Conservation (phyloP, 2,888 invertebrate species). For the Drosophila prolongata region DNA sequence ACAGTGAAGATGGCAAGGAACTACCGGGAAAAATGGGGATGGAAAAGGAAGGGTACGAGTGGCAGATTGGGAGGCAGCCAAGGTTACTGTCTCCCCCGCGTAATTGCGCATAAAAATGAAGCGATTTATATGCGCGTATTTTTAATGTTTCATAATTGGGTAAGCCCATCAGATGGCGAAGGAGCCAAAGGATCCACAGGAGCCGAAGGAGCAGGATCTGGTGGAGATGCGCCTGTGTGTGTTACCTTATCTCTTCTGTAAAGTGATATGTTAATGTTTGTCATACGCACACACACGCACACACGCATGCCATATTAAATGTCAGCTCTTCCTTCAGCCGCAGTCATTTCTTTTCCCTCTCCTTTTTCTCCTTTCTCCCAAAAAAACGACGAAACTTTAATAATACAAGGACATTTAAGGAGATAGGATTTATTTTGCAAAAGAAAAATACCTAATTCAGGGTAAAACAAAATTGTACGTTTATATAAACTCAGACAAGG, state of each 20-base stretch:
- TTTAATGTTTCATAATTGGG: conserved; percentile 77
- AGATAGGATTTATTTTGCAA: background rate
- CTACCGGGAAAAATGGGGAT: conserved; percentile 7
- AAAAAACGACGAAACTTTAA: background rate
- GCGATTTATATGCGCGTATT: conserved; percentile 79
- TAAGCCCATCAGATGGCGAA: conserved; percentile 47
- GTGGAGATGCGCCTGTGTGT: background rate
- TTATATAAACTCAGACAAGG: no score
- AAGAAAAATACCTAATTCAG: no score
- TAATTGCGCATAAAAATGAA: conserved; percentile 76
- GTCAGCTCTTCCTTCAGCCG: background rate
- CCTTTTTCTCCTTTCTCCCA: background rate
- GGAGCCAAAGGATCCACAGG: background rate
- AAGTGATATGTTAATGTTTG: conserved; percentile 41
- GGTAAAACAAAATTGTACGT: no score
- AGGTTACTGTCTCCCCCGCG: conserved; percentile 40
- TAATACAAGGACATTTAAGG: background rate
- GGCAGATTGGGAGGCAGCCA: conserved; percentile 11
- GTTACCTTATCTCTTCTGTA: conserved; percentile 9
- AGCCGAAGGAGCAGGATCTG: conserved; percentile 5
- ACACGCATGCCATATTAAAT: background rate
- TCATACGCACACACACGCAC: conserved; percentile 7
- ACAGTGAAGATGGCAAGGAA: background rate
- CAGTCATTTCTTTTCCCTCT: background rate
- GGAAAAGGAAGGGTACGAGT: background rate